Evolutionary conservation across 2,888 invertebrate genomes (phyloP).

Genomic region (Allacma fusca): DNA sequence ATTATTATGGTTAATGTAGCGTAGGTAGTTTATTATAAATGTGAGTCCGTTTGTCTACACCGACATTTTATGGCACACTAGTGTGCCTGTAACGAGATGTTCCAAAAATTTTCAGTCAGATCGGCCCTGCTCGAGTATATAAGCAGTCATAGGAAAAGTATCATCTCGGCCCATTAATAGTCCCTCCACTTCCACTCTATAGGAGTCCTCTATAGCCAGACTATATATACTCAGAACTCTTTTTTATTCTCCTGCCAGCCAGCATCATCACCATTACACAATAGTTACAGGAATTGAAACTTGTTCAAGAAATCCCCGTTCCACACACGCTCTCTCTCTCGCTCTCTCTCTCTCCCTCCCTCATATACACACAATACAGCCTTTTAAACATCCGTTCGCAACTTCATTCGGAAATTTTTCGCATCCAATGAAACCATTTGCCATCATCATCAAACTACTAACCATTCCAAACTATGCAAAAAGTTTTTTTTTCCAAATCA

Average conservation of each 20-base stretch:
- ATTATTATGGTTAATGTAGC: conserved; percentile 61
- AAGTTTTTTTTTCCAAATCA: conserved; percentile 9
- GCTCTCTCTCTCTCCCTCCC: no score
- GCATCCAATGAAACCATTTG: conserved; percentile 25
- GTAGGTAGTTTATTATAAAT: conserved; percentile 61
- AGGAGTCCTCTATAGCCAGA: no score
- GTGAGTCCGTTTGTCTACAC: conserved; percentile 55
- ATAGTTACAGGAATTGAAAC: conserved; percentile 22
- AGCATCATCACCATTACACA: conserved; percentile 31
- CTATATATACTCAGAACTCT: no score
- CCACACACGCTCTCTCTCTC: no score
- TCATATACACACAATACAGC: background rate
- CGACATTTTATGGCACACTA: conserved; percentile 42
- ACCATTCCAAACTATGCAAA: conserved; percentile 18
- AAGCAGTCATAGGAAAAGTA: no score
- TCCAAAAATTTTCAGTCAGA: conserved; percentile 26
- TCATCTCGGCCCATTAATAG: no score
- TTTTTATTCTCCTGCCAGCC: background rate
- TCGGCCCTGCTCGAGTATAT: background rate
- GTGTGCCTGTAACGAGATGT: conserved; percentile 21
- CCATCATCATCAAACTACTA: conserved; percentile 29
- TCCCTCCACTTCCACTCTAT: no score
- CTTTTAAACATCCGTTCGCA: conserved; percentile 1
- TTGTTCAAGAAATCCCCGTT: conserved; percentile 6
- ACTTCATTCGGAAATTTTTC: conserved; percentile 9